phyloP scores from a whole-genome alignment of 2,888 invertebrate genomes.

The Cylloceria caligata region DNA sequence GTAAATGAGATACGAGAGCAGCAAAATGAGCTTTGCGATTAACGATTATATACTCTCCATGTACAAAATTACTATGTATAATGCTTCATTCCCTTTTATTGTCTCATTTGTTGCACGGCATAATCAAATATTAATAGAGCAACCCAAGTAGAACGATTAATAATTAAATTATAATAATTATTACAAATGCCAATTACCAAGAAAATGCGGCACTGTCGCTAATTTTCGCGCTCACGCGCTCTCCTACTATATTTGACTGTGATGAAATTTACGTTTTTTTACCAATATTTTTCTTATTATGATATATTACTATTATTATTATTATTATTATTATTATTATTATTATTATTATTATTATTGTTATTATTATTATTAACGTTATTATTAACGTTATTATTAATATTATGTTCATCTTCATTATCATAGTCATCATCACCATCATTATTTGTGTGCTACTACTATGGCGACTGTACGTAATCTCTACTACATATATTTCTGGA shows the following conservation, averaged over 20 bases:
- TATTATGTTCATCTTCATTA: too few species aligned
- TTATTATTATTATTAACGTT: neutral
- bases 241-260: slow-evolving; percentile 60
- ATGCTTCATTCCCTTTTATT: slow-evolving; percentile 9
- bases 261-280: slow-evolving; percentile 46
- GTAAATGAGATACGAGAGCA: too few species aligned
- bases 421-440: too few species aligned
- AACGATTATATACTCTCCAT: neutral
- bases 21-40: slow-evolving; percentile 12
- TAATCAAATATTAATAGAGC: too few species aligned
- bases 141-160: neutral
- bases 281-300: slow-evolving; percentile 10
- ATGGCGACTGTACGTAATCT: slow-evolving; percentile 31
- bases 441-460: too few species aligned
- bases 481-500: slow-evolving; percentile 41
- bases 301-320: slow-evolving; percentile 21
- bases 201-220: slow-evolving; percentile 7
- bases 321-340: neutral
- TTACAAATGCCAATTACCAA: slow-evolving; percentile 23
- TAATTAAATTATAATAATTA: neutral
- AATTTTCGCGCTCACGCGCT: slow-evolving; percentile 13
- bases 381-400: neutral
- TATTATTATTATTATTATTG: slow-evolving; percentile 1
- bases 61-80: slow-evolving; percentile 24
- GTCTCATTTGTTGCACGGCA: neutral